Evolutionary conservation across 2,888 invertebrate genomes (phyloP).

Genomic region (Thumatha senex): DNA sequence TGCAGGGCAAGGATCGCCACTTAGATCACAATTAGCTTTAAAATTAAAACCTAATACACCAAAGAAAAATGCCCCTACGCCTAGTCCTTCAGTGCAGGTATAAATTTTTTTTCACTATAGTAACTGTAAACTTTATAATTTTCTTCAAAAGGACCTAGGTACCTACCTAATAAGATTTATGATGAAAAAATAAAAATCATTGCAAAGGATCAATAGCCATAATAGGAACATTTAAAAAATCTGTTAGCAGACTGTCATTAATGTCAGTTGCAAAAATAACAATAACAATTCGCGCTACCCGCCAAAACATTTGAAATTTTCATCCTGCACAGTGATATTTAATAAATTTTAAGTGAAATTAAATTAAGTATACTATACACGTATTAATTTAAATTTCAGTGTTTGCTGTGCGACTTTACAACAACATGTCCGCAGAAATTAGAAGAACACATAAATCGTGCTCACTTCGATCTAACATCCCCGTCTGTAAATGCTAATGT

Average conservation of each 20-base stretch:
- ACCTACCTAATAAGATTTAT: too few relatives aligned
- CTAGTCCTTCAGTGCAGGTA: conserved; percentile 79
- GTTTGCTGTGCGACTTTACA: conserved; percentile 90
- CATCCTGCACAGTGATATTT: background rate
- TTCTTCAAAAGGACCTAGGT: too few relatives aligned
- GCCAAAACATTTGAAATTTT: conserved; percentile 4
- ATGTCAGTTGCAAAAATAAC: background rate
- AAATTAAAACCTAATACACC: conserved; percentile 86
- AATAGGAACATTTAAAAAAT: too few relatives aligned
- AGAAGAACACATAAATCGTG: conserved; percentile 93
- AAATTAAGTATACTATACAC: background rate
- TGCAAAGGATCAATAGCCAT: too few relatives aligned
- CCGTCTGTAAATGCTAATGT: conserved; percentile 84
- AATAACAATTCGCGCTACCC: conserved; percentile 3
- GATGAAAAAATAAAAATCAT: too few relatives aligned
- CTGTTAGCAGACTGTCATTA: background rate
- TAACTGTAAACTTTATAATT: background rate
- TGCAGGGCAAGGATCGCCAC: conserved; percentile 89
- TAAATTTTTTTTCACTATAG: background rate
- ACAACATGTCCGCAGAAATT: conserved; percentile 88
- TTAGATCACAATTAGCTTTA: conserved; percentile 87
- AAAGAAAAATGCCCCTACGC: conserved; percentile 69
- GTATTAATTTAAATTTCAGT: conserved; percentile 69
- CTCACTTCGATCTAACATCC: conserved; percentile 92
- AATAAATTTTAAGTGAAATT: background rate